Conservation (phyloP, 2,888 invertebrate genomes). For the Sicus ferrugineus region DNA sequence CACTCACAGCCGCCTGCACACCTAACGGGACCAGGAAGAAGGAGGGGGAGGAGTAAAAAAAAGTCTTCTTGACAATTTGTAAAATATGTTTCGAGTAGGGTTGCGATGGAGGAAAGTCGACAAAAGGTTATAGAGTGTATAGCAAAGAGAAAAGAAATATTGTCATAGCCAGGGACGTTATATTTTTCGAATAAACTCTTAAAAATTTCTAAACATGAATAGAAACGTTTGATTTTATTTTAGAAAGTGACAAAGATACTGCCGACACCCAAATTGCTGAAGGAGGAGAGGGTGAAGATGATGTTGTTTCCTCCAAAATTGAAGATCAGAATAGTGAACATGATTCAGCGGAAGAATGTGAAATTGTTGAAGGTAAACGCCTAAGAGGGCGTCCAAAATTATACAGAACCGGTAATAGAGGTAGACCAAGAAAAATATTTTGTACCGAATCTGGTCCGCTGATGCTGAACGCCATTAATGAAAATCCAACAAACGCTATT, state of each 20-base stretch:
- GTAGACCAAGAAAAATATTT: constrained; percentile 14
- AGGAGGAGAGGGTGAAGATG: background rate
- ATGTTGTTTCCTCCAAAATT: background rate
- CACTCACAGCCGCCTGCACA: too few relatives aligned
- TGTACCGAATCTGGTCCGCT: background rate
- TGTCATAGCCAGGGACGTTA: background rate
- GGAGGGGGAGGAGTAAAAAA: too few relatives aligned
- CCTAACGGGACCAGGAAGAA: too few relatives aligned
- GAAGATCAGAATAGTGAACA: background rate
- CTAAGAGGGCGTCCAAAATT: background rate
- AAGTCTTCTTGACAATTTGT: too few relatives aligned
- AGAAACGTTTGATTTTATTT: background rate
- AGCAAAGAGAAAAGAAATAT: background rate
- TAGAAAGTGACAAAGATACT: background rate
- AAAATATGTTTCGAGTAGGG: too few relatives aligned
- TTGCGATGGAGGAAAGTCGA: too few relatives aligned
- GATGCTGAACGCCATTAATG: background rate
- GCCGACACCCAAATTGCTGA: background rate
- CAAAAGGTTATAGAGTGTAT: background rate
- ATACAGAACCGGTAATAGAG: background rate
- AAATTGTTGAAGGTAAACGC: background rate
- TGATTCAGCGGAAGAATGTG: background rate
- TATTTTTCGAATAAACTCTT: background rate
- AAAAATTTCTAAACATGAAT: background rate
- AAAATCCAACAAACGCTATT: background rate